A percentile compares a stretch with the other conserved stretches of the same genome.
Evolutionary conservation across 2,797 vertebrate genomes (phyloP).

Genomic region (Melanotaenia parkinsoni): DNA sequence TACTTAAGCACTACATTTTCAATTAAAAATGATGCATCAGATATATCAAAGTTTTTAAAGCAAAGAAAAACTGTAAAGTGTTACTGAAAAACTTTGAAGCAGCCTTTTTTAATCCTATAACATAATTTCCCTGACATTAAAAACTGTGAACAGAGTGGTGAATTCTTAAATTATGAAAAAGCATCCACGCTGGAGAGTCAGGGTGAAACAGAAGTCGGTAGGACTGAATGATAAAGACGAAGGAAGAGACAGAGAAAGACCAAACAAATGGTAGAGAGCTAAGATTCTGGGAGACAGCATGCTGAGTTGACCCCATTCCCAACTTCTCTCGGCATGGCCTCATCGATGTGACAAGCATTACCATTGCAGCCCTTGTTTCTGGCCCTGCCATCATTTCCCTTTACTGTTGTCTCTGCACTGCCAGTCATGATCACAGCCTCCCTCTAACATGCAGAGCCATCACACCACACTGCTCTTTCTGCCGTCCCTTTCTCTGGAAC

Average conservation of each 20-base stretch:
- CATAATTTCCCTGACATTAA: conserved; percentile 3
- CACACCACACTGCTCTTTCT: conserved; percentile 30
- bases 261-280: conserved; percentile 52
- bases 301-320: conserved; percentile 67
- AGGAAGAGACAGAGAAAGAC: conserved; percentile 42
- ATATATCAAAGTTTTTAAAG: neutral
- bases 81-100: neutral
- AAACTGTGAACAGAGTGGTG: conserved; percentile 11
- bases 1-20: neutral
- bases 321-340: conserved; percentile 62
- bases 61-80: conserved; percentile 1
- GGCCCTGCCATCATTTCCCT: conserved; percentile 41
- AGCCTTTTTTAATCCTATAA: conserved; percentile 6
- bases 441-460: conserved; percentile 39
- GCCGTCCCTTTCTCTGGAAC: conserved; percentile 49
- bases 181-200: conserved; percentile 12
- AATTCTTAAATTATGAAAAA: conserved; percentile 35
- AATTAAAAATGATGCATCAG: neutral
- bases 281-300: conserved; percentile 43
- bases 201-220: conserved; percentile 42
- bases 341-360: conserved; percentile 84
- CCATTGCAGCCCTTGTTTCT: conserved; percentile 57
- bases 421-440: conserved; percentile 67
- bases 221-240: conserved; percentile 24
- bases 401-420: conserved; percentile 56